These are phyloP conservation scores for Osmerus mordax DNA, from an alignment of 2,113 vertebrate species.

Conservation along the genomic window DNA sequence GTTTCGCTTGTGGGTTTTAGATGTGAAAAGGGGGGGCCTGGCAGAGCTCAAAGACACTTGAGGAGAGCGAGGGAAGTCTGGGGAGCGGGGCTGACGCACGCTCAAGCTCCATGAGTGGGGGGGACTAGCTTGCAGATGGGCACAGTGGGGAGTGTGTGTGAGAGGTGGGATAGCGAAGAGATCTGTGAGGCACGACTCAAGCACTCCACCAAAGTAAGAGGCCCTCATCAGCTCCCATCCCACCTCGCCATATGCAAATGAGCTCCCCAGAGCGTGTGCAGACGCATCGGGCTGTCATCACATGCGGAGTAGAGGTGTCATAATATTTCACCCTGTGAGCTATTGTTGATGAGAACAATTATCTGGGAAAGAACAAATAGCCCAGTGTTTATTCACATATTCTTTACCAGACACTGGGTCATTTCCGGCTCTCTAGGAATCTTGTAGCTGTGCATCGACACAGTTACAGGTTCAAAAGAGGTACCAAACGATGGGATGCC, in stretches of 20 bases:
- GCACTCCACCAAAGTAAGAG: slow-evolving; percentile 40
- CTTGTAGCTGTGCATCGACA: too few relatives aligned
- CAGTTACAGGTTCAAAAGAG: too few relatives aligned
- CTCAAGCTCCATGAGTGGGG: slow-evolving; percentile 37
- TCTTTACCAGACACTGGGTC: too few relatives aligned
- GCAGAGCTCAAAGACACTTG: slow-evolving; percentile 47
- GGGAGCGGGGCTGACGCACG: slow-evolving; percentile 52
- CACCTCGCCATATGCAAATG: slow-evolving; percentile 44
- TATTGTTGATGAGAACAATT: not conserved
- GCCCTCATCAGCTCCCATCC: slow-evolving; percentile 39
- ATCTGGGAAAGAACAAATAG: not conserved
- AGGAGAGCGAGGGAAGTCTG: slow-evolving; percentile 49
- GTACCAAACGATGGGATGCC: too few relatives aligned
- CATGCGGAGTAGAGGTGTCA: slow-evolving; percentile 6
- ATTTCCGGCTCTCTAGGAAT: too few relatives aligned
- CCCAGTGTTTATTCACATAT: not conserved
- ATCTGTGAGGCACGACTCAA: slow-evolving; percentile 41
- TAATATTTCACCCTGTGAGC: not conserved
- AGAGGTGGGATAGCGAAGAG: slow-evolving; percentile 42
- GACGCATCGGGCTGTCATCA: slow-evolving; percentile 8
- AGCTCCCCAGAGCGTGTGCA: slow-evolving; percentile 28
- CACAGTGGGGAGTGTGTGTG: slow-evolving; percentile 39
- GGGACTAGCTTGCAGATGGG: slow-evolving; percentile 52
- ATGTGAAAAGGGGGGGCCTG: slow-evolving; percentile 36
- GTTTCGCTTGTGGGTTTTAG: slow-evolving; percentile 39